Evolutionary conservation across 2,113 vertebrate genomes (phyloP).

Genomic region (Trematocara marginatum): DNA sequence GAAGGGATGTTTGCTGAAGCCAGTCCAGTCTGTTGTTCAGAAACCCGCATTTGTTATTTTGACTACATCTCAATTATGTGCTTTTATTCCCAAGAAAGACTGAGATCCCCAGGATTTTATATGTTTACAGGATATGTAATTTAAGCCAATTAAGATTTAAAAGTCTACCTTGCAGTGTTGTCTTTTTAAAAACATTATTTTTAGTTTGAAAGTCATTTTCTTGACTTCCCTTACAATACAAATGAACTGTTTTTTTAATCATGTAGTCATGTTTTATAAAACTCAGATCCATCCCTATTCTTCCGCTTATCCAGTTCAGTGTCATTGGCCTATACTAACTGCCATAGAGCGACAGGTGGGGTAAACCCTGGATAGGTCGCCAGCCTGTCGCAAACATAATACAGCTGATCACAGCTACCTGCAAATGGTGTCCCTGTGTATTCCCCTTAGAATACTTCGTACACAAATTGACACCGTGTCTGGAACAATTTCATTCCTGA

Average conservation of each 20-base stretch:
- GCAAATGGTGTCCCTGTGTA: background rate
- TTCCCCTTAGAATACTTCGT: background rate
- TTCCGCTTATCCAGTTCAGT: background rate
- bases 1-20: background rate
- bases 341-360: background rate
- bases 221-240: background rate
- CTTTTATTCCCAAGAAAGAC: background rate
- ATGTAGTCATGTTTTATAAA: background rate
- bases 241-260: background rate
- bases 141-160: background rate
- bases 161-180: background rate
- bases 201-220: background rate
- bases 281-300: background rate
- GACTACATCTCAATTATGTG: background rate
- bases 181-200: background rate
- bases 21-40: background rate
- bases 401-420: background rate
- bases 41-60: background rate
- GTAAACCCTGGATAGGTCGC: background rate
- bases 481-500: background rate
- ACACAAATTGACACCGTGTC: background rate
- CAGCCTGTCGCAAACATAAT: background rate
- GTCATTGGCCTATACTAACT: background rate
- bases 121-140: background rate
- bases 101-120: background rate